Evolutionary conservation across 2,888 invertebrate species (phyloP).

Genomic region (Rhyacophila evoluta): DNA sequence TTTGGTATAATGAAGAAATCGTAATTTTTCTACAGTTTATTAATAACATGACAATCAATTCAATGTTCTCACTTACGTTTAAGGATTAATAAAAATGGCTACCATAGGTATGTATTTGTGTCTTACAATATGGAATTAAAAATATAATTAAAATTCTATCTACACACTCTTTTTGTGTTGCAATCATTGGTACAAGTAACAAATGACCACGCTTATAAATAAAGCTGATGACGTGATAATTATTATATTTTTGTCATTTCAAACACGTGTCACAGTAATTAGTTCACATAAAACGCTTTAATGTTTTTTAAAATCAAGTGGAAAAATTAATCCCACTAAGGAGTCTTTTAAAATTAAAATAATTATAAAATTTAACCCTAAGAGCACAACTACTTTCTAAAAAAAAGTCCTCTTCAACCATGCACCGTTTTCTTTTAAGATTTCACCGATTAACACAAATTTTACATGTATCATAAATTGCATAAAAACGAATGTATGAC

Average conservation of each 20-base stretch:
- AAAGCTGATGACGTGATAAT: background rate
- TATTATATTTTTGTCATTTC: too few relatives aligned
- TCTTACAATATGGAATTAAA: slow-evolving; percentile 8
- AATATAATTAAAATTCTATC: background rate
- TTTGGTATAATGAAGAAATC: background rate
- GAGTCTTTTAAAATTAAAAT: background rate
- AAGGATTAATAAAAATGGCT: background rate
- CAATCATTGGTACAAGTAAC: background rate
- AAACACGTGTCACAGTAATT: too few relatives aligned
- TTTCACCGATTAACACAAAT: too few relatives aligned
- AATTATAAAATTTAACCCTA: background rate
- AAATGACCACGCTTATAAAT: background rate
- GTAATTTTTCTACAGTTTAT: background rate
- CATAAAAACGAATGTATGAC: too few relatives aligned
- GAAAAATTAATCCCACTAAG: background rate
- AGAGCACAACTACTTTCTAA: too few relatives aligned
- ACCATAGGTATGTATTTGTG: background rate
- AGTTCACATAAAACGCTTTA: background rate
- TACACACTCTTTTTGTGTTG: background rate
- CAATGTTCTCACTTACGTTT: background rate
- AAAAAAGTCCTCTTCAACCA: too few relatives aligned
- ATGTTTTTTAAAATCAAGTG: background rate
- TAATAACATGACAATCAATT: slow-evolving; percentile 5
- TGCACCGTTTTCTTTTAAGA: too few relatives aligned
- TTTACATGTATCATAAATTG: too few relatives aligned